Percentiles rank a stretch among this genome's conserved stretches.
phyloP scores from a whole-genome alignment of 2,888 invertebrate species.

The Cheilosia pagana region DNA sequence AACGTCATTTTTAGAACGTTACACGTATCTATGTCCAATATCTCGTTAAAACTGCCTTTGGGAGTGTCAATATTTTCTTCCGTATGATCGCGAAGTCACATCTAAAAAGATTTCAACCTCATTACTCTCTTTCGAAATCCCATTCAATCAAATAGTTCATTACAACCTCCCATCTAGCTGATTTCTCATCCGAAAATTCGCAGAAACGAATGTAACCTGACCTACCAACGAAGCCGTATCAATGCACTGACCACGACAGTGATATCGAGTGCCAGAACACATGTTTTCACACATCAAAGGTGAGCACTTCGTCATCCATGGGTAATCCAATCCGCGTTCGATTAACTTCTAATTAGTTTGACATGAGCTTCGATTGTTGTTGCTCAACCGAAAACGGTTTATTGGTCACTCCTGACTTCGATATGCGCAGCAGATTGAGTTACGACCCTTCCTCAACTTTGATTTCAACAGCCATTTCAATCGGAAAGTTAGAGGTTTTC shows the following conservation, averaged over 20 bases:
- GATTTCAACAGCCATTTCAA: conserved; percentile 31
- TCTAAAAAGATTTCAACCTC: too few relatives aligned
- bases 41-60: too few relatives aligned
- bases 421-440: conserved; percentile 13
- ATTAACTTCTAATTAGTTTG: conserved; percentile 70
- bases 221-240: conserved; percentile 37
- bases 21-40: too few relatives aligned
- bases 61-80: too few relatives aligned
- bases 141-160: too few relatives aligned
- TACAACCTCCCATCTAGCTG: too few relatives aligned
- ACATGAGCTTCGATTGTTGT: conserved; percentile 70
- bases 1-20: too few relatives aligned
- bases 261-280: conserved; percentile 43
- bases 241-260: conserved; percentile 4
- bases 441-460: neutral
- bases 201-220: conserved; percentile 45
- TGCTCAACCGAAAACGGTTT: conserved; percentile 61
- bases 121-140: too few relatives aligned
- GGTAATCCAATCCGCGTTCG: conserved; percentile 59
- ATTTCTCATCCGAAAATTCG: conserved; percentile 17
- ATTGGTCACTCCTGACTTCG: conserved; percentile 56
- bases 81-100: too few relatives aligned
- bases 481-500: conserved; percentile 38
- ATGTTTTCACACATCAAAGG: conserved; percentile 64
- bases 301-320: conserved; percentile 32